These are phyloP conservation scores for Tetragnatha montana DNA, from an alignment of 2,888 invertebrate species.

Conservation along the genomic window DNA sequence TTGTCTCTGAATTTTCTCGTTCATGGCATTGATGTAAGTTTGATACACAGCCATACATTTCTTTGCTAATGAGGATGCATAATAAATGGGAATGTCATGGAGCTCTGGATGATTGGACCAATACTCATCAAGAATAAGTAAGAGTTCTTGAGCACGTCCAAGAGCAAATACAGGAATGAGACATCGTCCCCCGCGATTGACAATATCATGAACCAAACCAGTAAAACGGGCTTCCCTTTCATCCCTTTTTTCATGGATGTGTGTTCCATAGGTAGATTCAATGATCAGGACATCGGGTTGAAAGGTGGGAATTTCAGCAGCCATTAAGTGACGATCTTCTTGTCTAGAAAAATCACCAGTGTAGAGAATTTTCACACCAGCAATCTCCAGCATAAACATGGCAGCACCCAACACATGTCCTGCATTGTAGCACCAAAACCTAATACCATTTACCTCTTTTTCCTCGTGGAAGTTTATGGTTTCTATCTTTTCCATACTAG, in stretches of 20 bases:
- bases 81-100: slow-evolving; percentile 99
- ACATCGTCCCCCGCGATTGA: slow-evolving; percentile 96
- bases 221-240: slow-evolving; percentile 97
- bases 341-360: slow-evolving; percentile 99
- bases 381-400: slow-evolving; percentile 99
- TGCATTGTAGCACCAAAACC: slow-evolving; percentile 99
- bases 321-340: slow-evolving; percentile 99
- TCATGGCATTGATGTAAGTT: slow-evolving; percentile 99
- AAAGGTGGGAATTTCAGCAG: slow-evolving; percentile 97
- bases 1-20: slow-evolving; percentile 95
- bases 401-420: slow-evolving; percentile 99
- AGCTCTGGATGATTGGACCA: slow-evolving; percentile 98
- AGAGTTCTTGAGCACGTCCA: slow-evolving; percentile 95
- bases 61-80: slow-evolving; percentile 98
- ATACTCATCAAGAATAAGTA: slow-evolving; percentile 95
- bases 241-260: slow-evolving; percentile 98
- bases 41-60: slow-evolving; percentile 99
- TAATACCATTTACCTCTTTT: slow-evolving; percentile 92
- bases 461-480: slow-evolving; percentile 98
- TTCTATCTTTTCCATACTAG: slow-evolving; percentile 99
- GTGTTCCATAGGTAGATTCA: slow-evolving; percentile 99
- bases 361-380: slow-evolving; percentile 94
- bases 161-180: slow-evolving; percentile 99
- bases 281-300: slow-evolving; percentile 98
- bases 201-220: slow-evolving; percentile 94